These are phyloP conservation scores for Agrotis puta DNA, from an alignment of 2,888 invertebrate species.

Conservation along the genomic window DNA sequence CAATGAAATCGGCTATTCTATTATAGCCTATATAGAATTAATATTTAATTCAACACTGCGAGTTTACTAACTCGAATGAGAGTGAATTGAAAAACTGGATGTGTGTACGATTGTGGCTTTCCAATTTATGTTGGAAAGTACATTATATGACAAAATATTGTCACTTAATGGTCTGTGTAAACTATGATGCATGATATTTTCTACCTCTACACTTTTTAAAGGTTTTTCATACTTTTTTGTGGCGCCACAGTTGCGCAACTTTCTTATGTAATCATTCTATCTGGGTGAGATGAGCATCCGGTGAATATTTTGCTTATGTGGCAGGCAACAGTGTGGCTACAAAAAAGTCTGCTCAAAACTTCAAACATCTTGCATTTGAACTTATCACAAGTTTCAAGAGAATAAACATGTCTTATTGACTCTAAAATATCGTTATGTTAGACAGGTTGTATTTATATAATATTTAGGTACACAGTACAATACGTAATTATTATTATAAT, in stretches of 20 bases:
- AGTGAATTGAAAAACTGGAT: conserved; percentile 43
- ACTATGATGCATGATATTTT: conserved; percentile 55
- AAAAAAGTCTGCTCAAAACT: conserved; percentile 24
- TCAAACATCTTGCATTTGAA: conserved; percentile 54
- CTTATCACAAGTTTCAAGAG: conserved; percentile 42
- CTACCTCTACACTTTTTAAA: conserved; percentile 55
- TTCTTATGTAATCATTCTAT: too few species aligned
- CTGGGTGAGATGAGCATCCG: background rate
- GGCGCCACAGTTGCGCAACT: conserved; percentile 35
- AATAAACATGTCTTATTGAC: conserved; percentile 48
- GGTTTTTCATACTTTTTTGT: conserved; percentile 39
- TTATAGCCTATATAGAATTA: conserved; percentile 50
- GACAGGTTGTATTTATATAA: conserved; percentile 60
- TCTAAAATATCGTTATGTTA: conserved; percentile 33
- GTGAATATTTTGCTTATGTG: conserved; percentile 9
- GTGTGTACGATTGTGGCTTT: conserved; percentile 35
- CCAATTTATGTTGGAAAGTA: conserved; percentile 35
- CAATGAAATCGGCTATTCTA: conserved; percentile 45
- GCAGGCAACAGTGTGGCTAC: conserved; percentile 7
- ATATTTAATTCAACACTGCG: conserved; percentile 54
- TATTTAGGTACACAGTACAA: conserved; percentile 54
- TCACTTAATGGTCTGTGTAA: conserved; percentile 44
- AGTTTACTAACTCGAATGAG: conserved; percentile 37
- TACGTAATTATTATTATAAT: conserved; percentile 35
- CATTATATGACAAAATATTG: conserved; percentile 19